Conservation (phyloP, 1,140 invertebrate genomes). For the Uloborus diversus region DNA sequence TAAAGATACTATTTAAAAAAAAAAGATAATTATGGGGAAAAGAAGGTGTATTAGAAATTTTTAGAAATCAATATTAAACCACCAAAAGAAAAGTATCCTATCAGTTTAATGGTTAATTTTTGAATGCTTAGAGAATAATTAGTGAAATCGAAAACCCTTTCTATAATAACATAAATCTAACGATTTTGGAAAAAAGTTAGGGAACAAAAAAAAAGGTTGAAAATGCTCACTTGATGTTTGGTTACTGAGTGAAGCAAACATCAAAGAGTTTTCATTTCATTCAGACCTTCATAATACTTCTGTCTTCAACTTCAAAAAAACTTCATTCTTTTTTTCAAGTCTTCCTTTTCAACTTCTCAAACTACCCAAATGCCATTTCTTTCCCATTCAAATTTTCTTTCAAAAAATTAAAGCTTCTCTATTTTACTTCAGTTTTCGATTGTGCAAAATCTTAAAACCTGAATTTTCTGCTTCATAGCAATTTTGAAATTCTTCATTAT, state of each 20-base stretch:
- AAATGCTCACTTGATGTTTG: slow-evolving; percentile 55
- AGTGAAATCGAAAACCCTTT: neutral
- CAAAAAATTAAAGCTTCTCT: slow-evolving; percentile 5
- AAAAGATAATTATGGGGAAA: no score
- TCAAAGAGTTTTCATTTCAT: slow-evolving; percentile 38
- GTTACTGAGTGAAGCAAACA: slow-evolving; percentile 47
- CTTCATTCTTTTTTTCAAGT: slow-evolving; percentile 26
- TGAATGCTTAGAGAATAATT: neutral
- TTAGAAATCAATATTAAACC: no score
- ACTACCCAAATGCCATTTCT: slow-evolving; percentile 6
- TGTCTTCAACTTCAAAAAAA: slow-evolving; percentile 49
- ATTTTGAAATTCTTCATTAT: slow-evolving; percentile 44
- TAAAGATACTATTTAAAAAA: no score
- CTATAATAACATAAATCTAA: no score
- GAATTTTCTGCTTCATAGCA: slow-evolving; percentile 27
- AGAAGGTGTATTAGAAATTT: no score
- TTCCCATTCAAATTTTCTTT: slow-evolving; percentile 15
- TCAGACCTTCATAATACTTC: slow-evolving; percentile 31
- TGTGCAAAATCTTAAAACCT: slow-evolving; percentile 23
- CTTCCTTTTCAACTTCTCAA: slow-evolving; percentile 23
- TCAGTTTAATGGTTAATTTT: neutral
- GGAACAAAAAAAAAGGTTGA: neutral
- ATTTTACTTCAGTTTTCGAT: neutral
- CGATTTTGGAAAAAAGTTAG: neutral
- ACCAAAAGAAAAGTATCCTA: neutral